phyloP scores from a whole-genome alignment of 2,113 vertebrate species.

The Elanus axillaris region DNA sequence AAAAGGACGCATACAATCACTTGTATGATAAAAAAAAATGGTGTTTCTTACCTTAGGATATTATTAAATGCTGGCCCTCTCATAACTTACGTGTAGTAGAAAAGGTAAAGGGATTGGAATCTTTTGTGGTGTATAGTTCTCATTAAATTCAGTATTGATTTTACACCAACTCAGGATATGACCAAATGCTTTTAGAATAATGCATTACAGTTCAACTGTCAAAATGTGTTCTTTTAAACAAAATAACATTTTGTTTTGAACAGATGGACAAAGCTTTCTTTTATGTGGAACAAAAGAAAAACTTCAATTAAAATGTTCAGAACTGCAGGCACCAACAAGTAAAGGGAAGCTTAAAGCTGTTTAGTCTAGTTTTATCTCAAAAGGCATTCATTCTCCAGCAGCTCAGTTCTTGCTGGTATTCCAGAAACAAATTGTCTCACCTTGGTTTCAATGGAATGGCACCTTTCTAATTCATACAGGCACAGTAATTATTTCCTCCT shows the following conservation, averaged over 20 bases:
- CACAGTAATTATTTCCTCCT: background rate
- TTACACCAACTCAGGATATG: background rate
- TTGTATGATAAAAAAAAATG: background rate
- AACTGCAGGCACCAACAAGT: background rate
- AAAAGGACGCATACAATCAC: background rate
- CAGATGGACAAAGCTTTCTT: slow-evolving; percentile 17
- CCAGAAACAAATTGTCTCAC: slow-evolving; percentile 19
- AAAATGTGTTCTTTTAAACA: background rate
- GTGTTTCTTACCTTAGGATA: background rate
- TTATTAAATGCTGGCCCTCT: background rate
- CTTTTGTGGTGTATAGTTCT: background rate
- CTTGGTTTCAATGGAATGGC: background rate
- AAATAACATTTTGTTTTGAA: background rate
- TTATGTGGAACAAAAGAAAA: slow-evolving; percentile 16
- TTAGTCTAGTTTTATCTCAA: slow-evolving; percentile 32
- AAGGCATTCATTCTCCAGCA: background rate
- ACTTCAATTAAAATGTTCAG: slow-evolving; percentile 39
- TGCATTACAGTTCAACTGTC: background rate
- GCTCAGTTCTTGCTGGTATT: background rate
- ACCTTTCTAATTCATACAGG: slow-evolving; percentile 20
- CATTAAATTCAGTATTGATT: background rate
- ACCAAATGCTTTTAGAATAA: slow-evolving; percentile 16
- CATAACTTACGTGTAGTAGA: background rate
- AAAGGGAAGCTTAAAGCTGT: background rate
- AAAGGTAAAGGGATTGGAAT: background rate